These are phyloP conservation scores for Trachelus tabidus DNA, from an alignment of 2,888 invertebrate species.

Conservation along the genomic window DNA sequence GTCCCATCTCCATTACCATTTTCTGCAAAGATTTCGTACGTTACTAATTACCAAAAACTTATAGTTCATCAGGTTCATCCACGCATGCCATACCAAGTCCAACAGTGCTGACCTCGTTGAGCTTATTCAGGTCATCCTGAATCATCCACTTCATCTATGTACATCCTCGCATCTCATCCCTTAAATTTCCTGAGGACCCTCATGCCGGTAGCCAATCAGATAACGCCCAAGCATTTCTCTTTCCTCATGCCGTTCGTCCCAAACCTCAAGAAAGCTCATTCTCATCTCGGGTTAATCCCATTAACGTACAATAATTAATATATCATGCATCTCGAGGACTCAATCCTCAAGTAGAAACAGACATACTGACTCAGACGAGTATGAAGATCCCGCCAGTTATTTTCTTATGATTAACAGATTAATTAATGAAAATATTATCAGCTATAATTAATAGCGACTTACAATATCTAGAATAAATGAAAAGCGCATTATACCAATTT, in stretches of 20 bases:
- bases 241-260: neutral
- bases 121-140: neutral
- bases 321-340: neutral
- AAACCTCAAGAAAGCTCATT: neutral
- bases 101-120: constrained; percentile 12
- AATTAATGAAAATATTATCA: neutral
- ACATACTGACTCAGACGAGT: neutral
- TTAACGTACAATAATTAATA: neutral
- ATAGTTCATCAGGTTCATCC: neutral
- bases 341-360: neutral
- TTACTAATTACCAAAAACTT: constrained; percentile 13
- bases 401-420: neutral
- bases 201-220: neutral
- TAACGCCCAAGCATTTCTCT: neutral
- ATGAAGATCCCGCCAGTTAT: neutral
- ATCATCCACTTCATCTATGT: neutral
- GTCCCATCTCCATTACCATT: constrained; percentile 41
- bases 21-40: constrained; percentile 58
- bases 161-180: neutral
- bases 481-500: neutral
- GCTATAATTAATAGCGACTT: neutral
- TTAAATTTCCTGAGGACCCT: neutral
- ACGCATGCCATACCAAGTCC: constrained; percentile 37
- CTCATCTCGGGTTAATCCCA: neutral
- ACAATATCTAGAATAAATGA: neutral